Evolutionary conservation across 2,113 vertebrate genomes (phyloP).

Genomic region (Brachyhypopomus occidentalis): DNA sequence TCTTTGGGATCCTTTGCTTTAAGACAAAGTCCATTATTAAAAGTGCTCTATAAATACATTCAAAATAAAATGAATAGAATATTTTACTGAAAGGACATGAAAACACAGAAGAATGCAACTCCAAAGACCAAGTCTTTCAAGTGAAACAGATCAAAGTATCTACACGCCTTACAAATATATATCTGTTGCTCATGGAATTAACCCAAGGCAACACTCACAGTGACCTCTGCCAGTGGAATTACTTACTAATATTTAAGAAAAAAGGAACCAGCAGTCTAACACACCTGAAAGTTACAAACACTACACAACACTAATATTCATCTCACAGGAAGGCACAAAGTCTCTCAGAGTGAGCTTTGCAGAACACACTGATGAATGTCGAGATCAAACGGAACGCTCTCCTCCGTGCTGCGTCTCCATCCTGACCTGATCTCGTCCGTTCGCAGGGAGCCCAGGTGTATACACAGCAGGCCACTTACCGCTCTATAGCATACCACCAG

Average conservation of each 20-base stretch:
- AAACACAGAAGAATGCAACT: no score
- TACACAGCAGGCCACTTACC: constrained; percentile 61
- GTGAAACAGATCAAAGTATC: no score
- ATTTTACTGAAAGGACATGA: no score
- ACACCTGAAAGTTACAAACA: neutral
- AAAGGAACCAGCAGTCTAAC: neutral
- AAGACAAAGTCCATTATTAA: no score
- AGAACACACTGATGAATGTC: constrained; percentile 36
- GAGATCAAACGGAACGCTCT: constrained; percentile 43
- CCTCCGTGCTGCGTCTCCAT: constrained; percentile 11
- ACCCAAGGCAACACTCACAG: neutral
- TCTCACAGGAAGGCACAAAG: constrained; percentile 9
- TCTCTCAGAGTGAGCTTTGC: constrained; percentile 13
- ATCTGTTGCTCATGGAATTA: neutral
- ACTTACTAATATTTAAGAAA: neutral
- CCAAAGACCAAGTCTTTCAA: no score
- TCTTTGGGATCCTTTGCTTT: no score
- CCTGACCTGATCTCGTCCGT: constrained; percentile 33
- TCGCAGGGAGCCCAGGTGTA: constrained; percentile 55
- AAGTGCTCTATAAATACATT: no score
- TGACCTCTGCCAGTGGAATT: neutral
- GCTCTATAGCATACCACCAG: constrained; percentile 43
- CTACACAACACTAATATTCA: constrained; percentile 30
- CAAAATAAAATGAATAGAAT: no score
- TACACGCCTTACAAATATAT: neutral